Evolutionary conservation across 1,140 invertebrate species (phyloP).

Genomic region (Drosophila melanogaster): Release_6_plus_ISO1_MT NC_004354.4:17965001-17965500

Average conservation of each 20-base stretch:
- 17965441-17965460: background rate
- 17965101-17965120: constrained; percentile 23
- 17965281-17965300: constrained; percentile 42
- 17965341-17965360: background rate
- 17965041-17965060: constrained; percentile 6
- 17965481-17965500: too few species aligned
- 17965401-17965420: constrained; percentile 4
- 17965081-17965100: constrained; percentile 39
- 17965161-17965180: constrained; percentile 30
- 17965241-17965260: constrained; percentile 35
- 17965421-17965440: background rate
- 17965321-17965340: constrained; percentile 19
- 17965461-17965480: background rate
- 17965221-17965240: constrained; percentile 4
- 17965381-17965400: background rate
- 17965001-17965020: constrained; percentile 14
- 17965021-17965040: constrained; percentile 66
- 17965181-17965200: constrained; percentile 25
- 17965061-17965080: constrained; percentile 24
- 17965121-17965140: background rate
- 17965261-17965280: constrained; percentile 39
- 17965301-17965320: constrained; percentile 6
- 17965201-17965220: constrained; percentile 34
- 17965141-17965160: constrained; percentile 40
- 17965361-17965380: background rate